Conservation (phyloP, 2,797 vertebrate species). For the Mormyrus hasselquistii region DNA sequence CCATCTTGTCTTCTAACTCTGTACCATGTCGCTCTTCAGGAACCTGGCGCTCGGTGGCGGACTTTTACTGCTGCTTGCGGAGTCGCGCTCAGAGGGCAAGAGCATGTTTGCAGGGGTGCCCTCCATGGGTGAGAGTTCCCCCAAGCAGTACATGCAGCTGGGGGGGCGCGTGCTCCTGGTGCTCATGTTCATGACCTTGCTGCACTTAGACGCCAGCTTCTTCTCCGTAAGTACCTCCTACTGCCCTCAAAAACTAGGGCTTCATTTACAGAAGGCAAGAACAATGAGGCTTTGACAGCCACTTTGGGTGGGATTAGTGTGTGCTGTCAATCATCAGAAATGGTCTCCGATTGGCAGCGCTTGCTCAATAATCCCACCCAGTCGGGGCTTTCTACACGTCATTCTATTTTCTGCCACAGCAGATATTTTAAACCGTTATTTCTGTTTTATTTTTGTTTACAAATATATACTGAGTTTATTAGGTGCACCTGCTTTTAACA, state of each 20-base stretch:
- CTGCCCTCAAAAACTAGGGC: not conserved
- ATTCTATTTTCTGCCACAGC: not conserved
- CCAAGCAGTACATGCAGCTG: conserved; percentile 94
- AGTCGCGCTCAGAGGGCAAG: conserved; percentile 93
- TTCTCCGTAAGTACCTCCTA: conserved; percentile 61
- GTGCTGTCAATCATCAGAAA: not conserved
- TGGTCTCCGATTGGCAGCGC: not conserved
- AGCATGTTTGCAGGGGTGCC: conserved; percentile 96
- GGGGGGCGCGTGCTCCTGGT: conserved; percentile 75
- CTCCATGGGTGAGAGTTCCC: conserved; percentile 80
- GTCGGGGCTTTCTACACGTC: not conserved
- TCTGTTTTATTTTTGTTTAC: not conserved
- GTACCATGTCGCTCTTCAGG: conserved; percentile 73
- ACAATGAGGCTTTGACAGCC: not conserved
- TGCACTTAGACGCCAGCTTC: conserved; percentile 74
- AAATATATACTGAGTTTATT: not conserved
- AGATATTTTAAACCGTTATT: not conserved
- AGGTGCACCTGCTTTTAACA: not conserved
- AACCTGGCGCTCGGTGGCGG: conserved; percentile 95
- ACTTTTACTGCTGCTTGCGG: conserved; percentile 83
- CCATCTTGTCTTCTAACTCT: not conserved
- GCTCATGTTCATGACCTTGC: conserved; percentile 82
- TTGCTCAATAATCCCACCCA: not conserved
- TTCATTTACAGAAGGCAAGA: not conserved
- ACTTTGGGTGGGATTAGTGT: not conserved